Evolutionary conservation across 1,140 invertebrate genomes (phyloP).

Genomic region (Heterodera schachtii): DNA sequence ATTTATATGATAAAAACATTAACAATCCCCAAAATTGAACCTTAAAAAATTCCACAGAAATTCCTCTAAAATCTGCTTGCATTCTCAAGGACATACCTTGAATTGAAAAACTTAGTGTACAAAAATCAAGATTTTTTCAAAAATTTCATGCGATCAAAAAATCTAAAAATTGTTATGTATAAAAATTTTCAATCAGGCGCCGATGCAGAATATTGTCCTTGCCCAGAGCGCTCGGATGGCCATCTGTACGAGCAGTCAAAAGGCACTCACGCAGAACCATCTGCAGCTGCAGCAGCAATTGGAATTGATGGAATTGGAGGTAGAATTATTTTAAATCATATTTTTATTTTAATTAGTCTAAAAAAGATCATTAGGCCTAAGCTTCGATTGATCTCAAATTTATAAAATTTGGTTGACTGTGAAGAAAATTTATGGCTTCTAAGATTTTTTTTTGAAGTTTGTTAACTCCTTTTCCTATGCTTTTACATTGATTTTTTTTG

Average conservation of each 20-base stretch:
- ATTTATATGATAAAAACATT: no score
- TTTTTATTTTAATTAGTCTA: no score
- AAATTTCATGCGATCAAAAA: no score
- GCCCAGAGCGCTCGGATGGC: constrained; percentile 33
- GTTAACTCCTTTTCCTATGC: neutral
- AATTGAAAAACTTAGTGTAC: neutral
- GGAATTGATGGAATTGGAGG: neutral
- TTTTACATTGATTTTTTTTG: neutral
- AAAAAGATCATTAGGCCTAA: neutral
- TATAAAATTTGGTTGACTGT: no score
- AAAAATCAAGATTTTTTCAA: neutral
- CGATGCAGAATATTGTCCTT: constrained; percentile 48
- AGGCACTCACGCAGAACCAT: neutral
- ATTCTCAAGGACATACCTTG: no score
- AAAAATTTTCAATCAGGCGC: constrained; percentile 6
- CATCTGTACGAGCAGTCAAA: neutral
- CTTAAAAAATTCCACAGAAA: no score
- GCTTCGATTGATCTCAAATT: no score
- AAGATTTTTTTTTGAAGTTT: no score
- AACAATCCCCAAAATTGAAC: no score
- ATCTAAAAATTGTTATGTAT: neutral
- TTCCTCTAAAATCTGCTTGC: no score
- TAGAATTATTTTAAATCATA: no score
- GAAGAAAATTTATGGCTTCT: no score
- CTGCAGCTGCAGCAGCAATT: neutral